Evolutionary conservation across 2,113 vertebrate species (phyloP).

Genomic region (western clawed frog (Xenopus tropicalis)): UCB_Xtro_10.0 CM004443.2:49160001-49160500

Average conservation of each 20-base stretch:
- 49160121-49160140: constrained; percentile 48
- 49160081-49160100: constrained; percentile 45
- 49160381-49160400: too few relatives aligned
- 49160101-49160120: constrained; percentile 45
- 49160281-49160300: too few relatives aligned
- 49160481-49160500: too few relatives aligned
- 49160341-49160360: too few relatives aligned
- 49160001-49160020: constrained; percentile 54
- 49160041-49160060: constrained; percentile 56
- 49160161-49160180: neutral
- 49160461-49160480: too few relatives aligned
- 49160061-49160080: constrained; percentile 61
- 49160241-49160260: constrained; percentile 44
- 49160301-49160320: too few relatives aligned
- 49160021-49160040: constrained; percentile 51
- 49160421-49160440: too few relatives aligned
- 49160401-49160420: too few relatives aligned
- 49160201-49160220: constrained; percentile 40
- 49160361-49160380: too few relatives aligned
- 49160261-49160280: neutral
- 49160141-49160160: constrained; percentile 34
- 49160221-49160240: constrained; percentile 47
- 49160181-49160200: neutral
- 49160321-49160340: too few relatives aligned
- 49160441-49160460: too few relatives aligned